Evolutionary conservation across 2,113 vertebrate species (phyloP), one percentile per base, ranked within the genome.

Genomic region (Scartelaos histophorus): DNA sequence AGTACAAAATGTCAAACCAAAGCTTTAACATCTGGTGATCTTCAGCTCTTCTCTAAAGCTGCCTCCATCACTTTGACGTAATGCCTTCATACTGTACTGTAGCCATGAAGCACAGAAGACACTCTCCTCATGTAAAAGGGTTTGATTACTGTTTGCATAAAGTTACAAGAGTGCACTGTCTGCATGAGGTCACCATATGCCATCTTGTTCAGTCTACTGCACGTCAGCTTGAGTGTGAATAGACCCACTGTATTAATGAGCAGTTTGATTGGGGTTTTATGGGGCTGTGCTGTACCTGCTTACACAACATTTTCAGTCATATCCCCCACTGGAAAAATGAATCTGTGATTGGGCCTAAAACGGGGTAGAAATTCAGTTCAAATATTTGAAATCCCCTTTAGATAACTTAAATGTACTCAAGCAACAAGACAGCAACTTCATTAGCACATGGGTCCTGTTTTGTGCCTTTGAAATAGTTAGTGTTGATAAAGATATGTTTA

Each of bases 291-390:
- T 79, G 49, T 66, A 79, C 69, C 67, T 89, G 81, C 81, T 75
- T 76, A 84, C 81, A 76, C 83, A 89, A 85, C 90, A 85, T 75
- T 86, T 86, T 78, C 74, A 69, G 71, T 75, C 77, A 85, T 79
- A 75, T 83, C 74, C 71, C 73, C 67, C 70, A 78, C 74, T 64
- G 49, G 75, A 77, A 87, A 80, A 83, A 87, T 76, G 72, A 75
- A 62, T 73, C 79, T 78, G 57, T 80, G 79, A 82, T 86, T 85
- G 77, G 73, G 75, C 74, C 80, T 82, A 66, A 74, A 76, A 71
- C 75, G 56, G 71, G 71, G 85, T 75, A 61, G 65, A 77, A 80
- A 82, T n/a, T n/a, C 76, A 80, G 74, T 69, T 15, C 73, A 47
- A 62, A 74, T 86, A 78, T 83, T 82, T 81, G 69, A 87, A 6